Evolutionary conservation across 2,797 vertebrate species (phyloP), one percentile per base, ranked within the genome.

Genomic region (Acropternis orthonyx): DNA sequence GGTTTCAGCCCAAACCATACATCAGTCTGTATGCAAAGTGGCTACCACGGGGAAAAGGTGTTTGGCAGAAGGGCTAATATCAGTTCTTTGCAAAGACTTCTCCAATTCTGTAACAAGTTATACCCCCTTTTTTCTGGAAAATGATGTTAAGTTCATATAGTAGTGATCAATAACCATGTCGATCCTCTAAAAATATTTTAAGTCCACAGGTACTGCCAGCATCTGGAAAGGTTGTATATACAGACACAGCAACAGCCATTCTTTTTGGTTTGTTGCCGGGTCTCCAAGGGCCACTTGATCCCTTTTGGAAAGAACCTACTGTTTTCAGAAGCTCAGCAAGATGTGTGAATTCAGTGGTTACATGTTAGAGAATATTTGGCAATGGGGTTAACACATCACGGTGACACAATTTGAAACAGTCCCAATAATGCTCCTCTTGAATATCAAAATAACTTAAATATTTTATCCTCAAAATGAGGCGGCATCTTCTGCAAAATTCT

Each of bases 401-500:
- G 97, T 98, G 98, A 98, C 97, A 98, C 98, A 98, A 98, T 97
- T 71, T 98, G 97, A 98, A 98, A 98, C 88, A 98, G 98, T 99
- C 98, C 98, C 98, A 98, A 97, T 98, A 98, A 98, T 97, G 98
- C 98, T 99, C 98, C 98, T 99, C 98, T 99, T 98, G 98, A 98
- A 98, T 96, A 98, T 97, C 96, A 98, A 98, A 98, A 98, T 98
- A 98, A 98, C 96, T 98, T 98, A 98, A 98, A 98, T 98, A 98
- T 98, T 98, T 98, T 98, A 98, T 98, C 98, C 98, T 98, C 98
- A 98, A 98, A 98, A 98, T 97, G 98, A 98, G 98, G 98, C 96
- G 98, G 97, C 98, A 98, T 99, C 98, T 99, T 99, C 98, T 98
- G 98, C 97, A 98, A 98, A 98, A 98, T 98, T 97, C 98, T 98